Evolutionary conservation across 2,113 vertebrate genomes (phyloP).

Genomic region (Sporophila hypoxantha): DNA sequence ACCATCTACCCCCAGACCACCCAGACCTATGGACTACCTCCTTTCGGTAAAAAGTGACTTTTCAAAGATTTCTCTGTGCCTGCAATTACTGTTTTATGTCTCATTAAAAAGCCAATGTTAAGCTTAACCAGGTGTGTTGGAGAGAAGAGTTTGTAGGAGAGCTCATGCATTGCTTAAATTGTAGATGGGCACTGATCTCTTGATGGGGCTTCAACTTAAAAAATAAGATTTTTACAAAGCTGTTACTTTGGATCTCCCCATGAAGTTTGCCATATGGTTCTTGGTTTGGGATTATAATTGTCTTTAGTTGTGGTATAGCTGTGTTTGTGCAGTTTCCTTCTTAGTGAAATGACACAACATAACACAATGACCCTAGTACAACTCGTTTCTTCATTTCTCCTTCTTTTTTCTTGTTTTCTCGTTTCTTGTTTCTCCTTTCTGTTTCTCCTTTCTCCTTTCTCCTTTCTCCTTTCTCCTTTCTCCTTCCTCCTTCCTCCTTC

Average conservation of each 20-base stretch:
- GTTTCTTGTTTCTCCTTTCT: not conserved
- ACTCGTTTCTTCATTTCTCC: no score
- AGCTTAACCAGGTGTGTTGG: not conserved
- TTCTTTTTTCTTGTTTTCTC: no score
- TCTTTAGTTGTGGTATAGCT: not conserved
- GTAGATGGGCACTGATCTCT: not conserved
- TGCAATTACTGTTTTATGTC: not conserved
- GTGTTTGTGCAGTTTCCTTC: not conserved
- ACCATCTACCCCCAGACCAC: slow-evolving; percentile 88
- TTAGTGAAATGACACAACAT: not conserved
- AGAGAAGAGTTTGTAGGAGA: not conserved
- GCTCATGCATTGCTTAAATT: not conserved
- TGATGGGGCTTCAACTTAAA: not conserved
- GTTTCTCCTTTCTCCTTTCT: not conserved
- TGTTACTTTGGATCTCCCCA: not conserved
- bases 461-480: not conserved
- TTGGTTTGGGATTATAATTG: not conserved
- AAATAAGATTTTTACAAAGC: not conserved
- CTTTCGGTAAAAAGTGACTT: slow-evolving; percentile 83
- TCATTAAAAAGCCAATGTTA: not conserved
- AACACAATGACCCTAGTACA: not conserved
- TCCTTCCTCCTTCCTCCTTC: not conserved
- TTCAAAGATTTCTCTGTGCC: not conserved
- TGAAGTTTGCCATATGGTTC: not conserved
- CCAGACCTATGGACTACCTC: slow-evolving; percentile 94